Base-by-base conservation (phyloP, 2,113 vertebrate genomes). In the Cochlearius cochlearius region DNA sequence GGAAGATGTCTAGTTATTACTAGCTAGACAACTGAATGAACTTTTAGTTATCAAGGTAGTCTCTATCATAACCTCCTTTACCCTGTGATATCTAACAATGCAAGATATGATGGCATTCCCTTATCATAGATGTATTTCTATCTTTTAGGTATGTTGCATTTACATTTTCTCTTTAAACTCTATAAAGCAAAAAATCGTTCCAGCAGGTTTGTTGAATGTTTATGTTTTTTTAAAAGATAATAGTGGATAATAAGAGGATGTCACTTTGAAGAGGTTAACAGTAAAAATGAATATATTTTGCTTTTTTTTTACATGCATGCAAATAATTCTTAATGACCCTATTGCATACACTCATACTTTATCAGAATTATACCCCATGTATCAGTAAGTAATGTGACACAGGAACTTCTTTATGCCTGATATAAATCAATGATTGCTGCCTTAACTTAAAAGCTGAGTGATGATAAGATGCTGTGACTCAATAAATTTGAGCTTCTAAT, bases 401-500 rank as follows among this genome's bases (percentile, higher is more conserved):
- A 38, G 21, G 52, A 97, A 94, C 58, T 96, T 97, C 81, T 97
- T 96, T 96, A 92, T 87, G 60, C 78, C 73, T 90, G 92, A 75
- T 81, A 94, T 96, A 97, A 97, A 97, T 98, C 95, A 97, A 43
- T 86, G 92, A 90, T 87, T 71, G 52, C 83, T 94, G 60, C 93
- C 90, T 93, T 96, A 97, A 91, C 97, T 98, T 98, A 96, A 98
- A 97, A 97, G 82, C 83, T 94, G 92, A 90, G 87, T 94, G 90
- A 96, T 97, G 88, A 91, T 96, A 97, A 96, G 94, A 91, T 93
- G 93, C 60, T 95, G 90, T 94, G 92, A 96, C 88, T 97, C 88
- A 86, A 96, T 97, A 97, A 97, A 97, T 97, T 96, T 92, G 82
- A 95, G 73, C 86, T 97, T 94, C 93, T 98, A 96, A 97, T 97